A percentile compares a stretch with the other conserved stretches of the same genome.
phyloP scores from a whole-genome alignment of 2,113 vertebrate genomes.

The Chionis minor region DNA sequence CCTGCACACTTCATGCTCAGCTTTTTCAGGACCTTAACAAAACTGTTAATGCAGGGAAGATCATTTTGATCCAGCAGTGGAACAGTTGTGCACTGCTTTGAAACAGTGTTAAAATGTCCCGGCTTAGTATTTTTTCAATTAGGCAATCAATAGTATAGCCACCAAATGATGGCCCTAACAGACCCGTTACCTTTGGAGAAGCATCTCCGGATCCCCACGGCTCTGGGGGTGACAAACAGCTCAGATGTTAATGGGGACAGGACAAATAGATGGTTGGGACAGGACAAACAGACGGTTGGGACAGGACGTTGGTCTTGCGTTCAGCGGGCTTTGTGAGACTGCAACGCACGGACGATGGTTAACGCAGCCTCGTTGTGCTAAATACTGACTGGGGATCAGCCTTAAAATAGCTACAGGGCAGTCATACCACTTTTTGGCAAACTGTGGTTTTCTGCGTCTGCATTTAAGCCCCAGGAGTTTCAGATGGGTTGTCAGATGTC shows the following conservation, averaged over 20 bases:
- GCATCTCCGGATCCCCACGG: accelerated
- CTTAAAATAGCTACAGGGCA: background rate
- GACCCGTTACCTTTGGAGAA: background rate
- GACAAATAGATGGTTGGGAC: background rate
- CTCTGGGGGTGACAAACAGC: background rate
- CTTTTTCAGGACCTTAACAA: background rate
- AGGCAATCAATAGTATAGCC: background rate
- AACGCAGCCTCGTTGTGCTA: background rate
- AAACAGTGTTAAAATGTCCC: background rate
- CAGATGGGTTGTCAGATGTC: background rate
- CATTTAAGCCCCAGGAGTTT: background rate
- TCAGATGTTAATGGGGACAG: background rate
- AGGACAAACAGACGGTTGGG: background rate
- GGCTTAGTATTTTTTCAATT: background rate
- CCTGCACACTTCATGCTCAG: background rate
- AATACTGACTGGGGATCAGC: background rate
- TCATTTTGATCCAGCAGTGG: background rate
- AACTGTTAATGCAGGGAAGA: background rate
- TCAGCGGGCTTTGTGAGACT: background rate
- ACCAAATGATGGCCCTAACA: background rate
- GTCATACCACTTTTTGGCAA: background rate
- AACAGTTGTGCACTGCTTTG: background rate
- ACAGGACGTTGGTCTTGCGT: background rate
- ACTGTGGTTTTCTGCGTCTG: background rate
- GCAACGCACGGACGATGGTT: background rate